phyloP scores from a whole-genome alignment of 2,797 vertebrate genomes.

The Anomalospiza imberbis region DNA sequence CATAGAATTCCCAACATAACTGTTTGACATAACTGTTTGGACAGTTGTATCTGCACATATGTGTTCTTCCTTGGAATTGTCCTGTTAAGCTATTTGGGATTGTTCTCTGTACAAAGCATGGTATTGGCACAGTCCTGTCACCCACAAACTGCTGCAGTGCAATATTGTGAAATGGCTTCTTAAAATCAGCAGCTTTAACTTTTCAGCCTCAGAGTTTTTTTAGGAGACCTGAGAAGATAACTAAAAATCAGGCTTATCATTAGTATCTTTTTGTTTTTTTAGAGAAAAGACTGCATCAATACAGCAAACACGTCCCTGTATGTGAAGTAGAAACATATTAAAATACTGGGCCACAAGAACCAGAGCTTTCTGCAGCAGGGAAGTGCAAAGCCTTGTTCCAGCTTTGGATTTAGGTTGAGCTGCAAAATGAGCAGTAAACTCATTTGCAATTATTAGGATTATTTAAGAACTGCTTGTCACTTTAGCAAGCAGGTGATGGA shows the following conservation, averaged over 20 bases:
- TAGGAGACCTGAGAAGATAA: neutral
- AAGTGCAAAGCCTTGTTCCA: neutral
- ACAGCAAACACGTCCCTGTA: neutral
- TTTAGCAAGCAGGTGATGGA: neutral
- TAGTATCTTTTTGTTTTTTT: neutral
- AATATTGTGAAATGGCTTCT: neutral
- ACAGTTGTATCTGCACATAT: neutral
- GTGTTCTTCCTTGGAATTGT: neutral
- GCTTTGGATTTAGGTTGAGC: neutral
- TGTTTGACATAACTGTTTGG: neutral
- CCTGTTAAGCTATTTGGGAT: neutral
- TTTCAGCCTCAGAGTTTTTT: neutral
- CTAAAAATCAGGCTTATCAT: neutral
- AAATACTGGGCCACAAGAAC: neutral
- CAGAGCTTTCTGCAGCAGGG: neutral
- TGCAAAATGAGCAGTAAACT: neutral
- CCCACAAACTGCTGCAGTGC: neutral
- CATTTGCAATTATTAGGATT: neutral
- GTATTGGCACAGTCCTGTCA: too few relatives aligned
- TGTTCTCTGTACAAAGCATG: fast-evolving
- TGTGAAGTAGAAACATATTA: neutral
- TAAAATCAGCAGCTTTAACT: neutral
- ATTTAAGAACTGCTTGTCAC: neutral
- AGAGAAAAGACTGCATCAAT: neutral
- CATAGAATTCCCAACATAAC: neutral